phyloP scores from a whole-genome alignment of 2,797 vertebrate species.

The Xenentodon cancila region DNA sequence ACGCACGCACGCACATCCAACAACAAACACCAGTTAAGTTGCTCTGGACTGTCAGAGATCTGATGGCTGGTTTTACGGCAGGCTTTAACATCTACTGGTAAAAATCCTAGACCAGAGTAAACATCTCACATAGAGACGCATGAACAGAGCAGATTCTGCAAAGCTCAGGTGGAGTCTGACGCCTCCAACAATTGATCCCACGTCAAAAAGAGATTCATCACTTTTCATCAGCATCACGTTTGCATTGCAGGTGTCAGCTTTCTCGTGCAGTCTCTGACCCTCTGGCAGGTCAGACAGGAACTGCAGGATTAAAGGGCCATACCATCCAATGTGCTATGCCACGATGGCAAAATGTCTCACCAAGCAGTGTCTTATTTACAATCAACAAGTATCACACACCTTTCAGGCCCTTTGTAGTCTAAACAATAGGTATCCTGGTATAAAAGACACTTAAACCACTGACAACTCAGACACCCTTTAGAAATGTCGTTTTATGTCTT shows the following conservation, averaged over 20 bases:
- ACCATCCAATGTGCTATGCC: background rate
- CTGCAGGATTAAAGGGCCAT: slow-evolving; percentile 6
- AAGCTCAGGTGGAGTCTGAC: slow-evolving; percentile 5
- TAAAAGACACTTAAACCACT: too few species aligned
- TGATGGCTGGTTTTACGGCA: background rate
- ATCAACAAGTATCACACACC: background rate
- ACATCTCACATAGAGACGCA: too few species aligned
- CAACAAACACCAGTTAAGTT: too few species aligned
- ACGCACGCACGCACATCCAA: too few species aligned
- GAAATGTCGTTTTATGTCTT: too few species aligned
- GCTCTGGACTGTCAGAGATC: too few species aligned
- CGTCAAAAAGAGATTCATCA: slow-evolving; percentile 1
- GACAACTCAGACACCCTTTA: too few species aligned
- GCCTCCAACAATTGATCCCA: slow-evolving; percentile 7
- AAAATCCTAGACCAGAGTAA: too few species aligned
- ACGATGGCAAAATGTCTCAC: background rate
- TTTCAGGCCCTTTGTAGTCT: background rate
- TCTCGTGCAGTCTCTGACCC: slow-evolving; percentile 16
- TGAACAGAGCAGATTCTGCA: background rate
- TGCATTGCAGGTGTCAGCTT: slow-evolving; percentile 35
- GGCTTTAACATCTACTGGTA: background rate
- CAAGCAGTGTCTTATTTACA: background rate
- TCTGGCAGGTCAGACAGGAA: slow-evolving; percentile 12
- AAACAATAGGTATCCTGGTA: too few species aligned
- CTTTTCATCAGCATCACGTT: slow-evolving; percentile 8